These are phyloP conservation scores for Salvelinus fontinalis DNA, from an alignment of 2,113 vertebrate genomes.

Conservation along the genomic window DNA sequence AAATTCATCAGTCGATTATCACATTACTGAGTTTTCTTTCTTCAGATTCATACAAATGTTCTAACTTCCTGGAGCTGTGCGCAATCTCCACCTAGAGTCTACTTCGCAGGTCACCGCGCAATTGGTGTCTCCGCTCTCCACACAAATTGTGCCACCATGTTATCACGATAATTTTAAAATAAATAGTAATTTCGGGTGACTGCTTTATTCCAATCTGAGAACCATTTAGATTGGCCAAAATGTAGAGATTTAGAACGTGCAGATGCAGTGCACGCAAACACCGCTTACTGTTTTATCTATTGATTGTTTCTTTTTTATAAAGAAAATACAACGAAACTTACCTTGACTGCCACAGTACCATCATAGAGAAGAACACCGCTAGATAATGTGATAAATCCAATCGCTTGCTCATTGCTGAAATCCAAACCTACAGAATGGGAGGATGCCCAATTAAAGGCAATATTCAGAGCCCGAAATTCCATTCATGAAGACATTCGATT, in stretches of 20 bases:
- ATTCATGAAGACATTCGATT: slow-evolving; percentile 3
- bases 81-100: not conserved
- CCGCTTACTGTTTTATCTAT: not conserved
- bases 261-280: not conserved
- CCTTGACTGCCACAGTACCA: slow-evolving; percentile 50
- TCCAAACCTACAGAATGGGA: slow-evolving; percentile 13
- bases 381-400: slow-evolving; percentile 26
- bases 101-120: not conserved
- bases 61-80: not conserved
- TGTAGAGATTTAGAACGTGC: too few species aligned
- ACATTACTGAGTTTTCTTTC: too few species aligned
- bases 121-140: too few species aligned
- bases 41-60: not conserved
- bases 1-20: too few species aligned
- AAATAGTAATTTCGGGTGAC: too few species aligned
- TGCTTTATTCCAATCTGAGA: too few species aligned
- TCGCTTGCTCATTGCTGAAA: slow-evolving; percentile 50
- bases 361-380: slow-evolving; percentile 31
- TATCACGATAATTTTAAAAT: too few species aligned
- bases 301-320: not conserved
- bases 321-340: slow-evolving; percentile 36
- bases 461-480: not conserved
- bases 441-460: slow-evolving; percentile 5
- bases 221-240: too few species aligned
- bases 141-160: too few species aligned